Evolutionary conservation across 2,888 invertebrate genomes (phyloP).

Genomic region (Drosophila tripunctata): DNA sequence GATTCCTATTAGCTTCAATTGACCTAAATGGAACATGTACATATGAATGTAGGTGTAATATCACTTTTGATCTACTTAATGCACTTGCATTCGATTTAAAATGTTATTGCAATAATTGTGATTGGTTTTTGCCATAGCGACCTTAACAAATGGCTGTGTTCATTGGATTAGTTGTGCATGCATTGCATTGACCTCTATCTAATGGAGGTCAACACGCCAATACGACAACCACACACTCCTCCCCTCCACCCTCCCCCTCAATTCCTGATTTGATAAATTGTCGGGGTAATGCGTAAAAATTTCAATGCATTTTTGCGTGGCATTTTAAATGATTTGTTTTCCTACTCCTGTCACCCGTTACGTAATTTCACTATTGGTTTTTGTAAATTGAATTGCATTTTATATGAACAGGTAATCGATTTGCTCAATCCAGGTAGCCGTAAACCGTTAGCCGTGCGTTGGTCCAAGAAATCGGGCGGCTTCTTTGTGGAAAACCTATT

Average conservation of each 20-base stretch:
- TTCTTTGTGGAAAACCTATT: slow-evolving; percentile 99
- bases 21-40: not conserved
- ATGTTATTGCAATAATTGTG: slow-evolving; percentile 30
- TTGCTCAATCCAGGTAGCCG: slow-evolving; percentile 94
- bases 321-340: slow-evolving; percentile 78
- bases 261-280: slow-evolving; percentile 22
- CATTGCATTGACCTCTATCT: slow-evolving; percentile 65
- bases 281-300: slow-evolving; percentile 55
- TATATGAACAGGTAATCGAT: slow-evolving; percentile 91
- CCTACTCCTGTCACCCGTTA: slow-evolving; percentile 3
- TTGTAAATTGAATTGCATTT: slow-evolving; percentile 65
- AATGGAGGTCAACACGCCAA: slow-evolving; percentile 39
- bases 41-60: not conserved
- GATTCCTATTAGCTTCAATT: not conserved
- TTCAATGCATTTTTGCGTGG: slow-evolving; percentile 62
- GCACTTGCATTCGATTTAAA: slow-evolving; percentile 34
- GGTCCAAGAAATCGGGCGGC: slow-evolving; percentile 96
- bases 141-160: slow-evolving; percentile 38
- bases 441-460: slow-evolving; percentile 92
- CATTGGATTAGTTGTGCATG: slow-evolving; percentile 26
- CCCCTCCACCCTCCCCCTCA: not conserved
- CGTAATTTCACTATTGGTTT: slow-evolving; percentile 52
- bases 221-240: slow-evolving; percentile 1
- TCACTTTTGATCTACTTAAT: slow-evolving; percentile 12
- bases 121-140: slow-evolving; percentile 27